phyloP scores from a whole-genome alignment of 2,888 invertebrate species.

The Sphaeridia pumilis region DNA sequence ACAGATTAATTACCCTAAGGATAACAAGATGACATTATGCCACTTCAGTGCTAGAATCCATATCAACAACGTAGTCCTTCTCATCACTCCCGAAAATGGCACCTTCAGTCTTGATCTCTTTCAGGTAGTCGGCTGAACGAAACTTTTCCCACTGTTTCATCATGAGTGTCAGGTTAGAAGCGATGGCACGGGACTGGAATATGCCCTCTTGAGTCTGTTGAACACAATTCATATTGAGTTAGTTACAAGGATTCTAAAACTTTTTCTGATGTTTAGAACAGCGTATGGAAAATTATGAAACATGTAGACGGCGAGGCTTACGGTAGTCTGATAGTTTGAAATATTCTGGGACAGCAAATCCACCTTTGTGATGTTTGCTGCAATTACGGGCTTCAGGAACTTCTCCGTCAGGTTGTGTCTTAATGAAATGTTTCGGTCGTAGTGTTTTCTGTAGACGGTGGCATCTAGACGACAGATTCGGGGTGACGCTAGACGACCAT shows the following conservation, averaged over 20 bases:
- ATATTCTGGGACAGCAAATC: constrained; percentile 30
- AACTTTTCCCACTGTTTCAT: constrained; percentile 25
- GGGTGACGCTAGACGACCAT: background rate
- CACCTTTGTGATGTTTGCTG: constrained; percentile 22
- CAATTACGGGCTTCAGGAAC: constrained; percentile 27
- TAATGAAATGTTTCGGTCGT: constrained; percentile 27
- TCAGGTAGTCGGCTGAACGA: constrained; percentile 21
- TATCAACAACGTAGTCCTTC: background rate
- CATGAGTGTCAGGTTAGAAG: constrained; percentile 23
- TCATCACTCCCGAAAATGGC: background rate
- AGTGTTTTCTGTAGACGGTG: constrained; percentile 20
- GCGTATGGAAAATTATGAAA: background rate
- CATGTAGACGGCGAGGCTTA: constrained; percentile 7
- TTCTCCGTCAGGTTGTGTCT: constrained; percentile 28
- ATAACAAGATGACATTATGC: too few species aligned
- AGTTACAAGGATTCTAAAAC: background rate
- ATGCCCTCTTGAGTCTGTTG: constrained; percentile 31
- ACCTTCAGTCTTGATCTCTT: constrained; percentile 19
- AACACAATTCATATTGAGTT: background rate
- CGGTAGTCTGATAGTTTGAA: constrained; percentile 31
- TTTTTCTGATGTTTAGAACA: background rate
- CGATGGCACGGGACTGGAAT: constrained; percentile 26
- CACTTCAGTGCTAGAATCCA: background rate
- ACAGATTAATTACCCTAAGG: too few species aligned
- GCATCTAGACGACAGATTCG: constrained; percentile 8